Evolutionary conservation across 2,888 invertebrate species (phyloP), one percentile per base, ranked within the genome.

Genomic region (Polia nebulosa): DNA sequence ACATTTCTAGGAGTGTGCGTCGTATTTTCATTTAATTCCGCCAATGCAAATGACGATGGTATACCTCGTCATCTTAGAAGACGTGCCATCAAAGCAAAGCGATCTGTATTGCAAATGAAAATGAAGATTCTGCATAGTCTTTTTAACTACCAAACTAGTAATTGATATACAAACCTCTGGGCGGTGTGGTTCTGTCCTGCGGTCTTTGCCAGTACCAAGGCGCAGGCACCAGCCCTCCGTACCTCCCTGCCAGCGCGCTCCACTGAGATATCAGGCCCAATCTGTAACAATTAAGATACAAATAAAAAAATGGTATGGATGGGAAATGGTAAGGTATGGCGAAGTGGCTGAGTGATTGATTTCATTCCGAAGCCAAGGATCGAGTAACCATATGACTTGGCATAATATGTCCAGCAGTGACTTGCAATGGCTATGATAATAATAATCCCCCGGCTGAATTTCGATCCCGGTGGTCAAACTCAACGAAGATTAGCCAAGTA

Each of bases 201-300:
- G 92, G 93, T 82, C 97, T 88, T 78, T 96, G 95, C 96, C 97
- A 97, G 87, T 97, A 97, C 97, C 97, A 97, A 0, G 97, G 97
- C 76, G 96, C 96, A 3, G 97, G 97, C 55, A 97, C 97, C 51
- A 97, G 92, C 1, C 97, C 97, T 0, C 97, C 97, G 86, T 97
- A 97, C 87, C 97, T 95, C 36, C 97, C 97, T 0, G 98, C 98
- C 67, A 98, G 92, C 0, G 98, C 98, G 66, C 97, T 97, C 96
- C 98, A 97, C 88, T 98, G 98, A 13, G 98, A 97, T 92, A 98
- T 98, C 81, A 98, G 96, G 51, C 98, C 98, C 94, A 98, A 95
- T 93, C 98, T 98, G 96, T 0, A 87, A 88, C 86, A 89, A 88
- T 44, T 36, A 53, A 11, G 25, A 73, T 11, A 60, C 1, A 25